Base-by-base conservation (phyloP, 2,797 vertebrate species). In the Halcyon badia region DNA sequence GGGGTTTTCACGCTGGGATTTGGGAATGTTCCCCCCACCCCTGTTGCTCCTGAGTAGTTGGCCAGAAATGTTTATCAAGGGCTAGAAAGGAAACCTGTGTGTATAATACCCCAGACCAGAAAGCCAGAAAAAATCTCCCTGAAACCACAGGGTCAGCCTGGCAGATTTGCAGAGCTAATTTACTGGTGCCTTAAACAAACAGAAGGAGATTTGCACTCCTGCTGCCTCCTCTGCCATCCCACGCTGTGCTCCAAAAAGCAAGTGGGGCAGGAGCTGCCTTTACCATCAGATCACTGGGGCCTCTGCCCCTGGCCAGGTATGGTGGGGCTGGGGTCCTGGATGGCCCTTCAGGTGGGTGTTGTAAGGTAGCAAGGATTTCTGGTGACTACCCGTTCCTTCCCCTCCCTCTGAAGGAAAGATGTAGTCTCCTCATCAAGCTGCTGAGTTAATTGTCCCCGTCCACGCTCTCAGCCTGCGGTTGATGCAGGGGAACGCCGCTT, bases 51-150 rank as follows among this genome's bases (percentile, higher is more conserved):
- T 25, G 78, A 94, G 88, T 37, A 87, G 78, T 2, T 80, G 93
- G 90, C 80, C 86, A 96, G 86, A 46, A 90, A 87, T 95, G 75
- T 95, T 95, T 92, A 87, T 94, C 78, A 75, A 97, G 75, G 94
- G 92, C 84, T 96, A 14, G 64, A 52, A 80, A 96, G 94, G 90
- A 95, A 96, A 95, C 86, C 83, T 58, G 64, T 90, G 90, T 95
- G 71, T 83, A 39, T 70, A 89, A 93, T 71, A 89, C 8, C 75
- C 75, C 65, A 24, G 64, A 51, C 51, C 96, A 95, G 80, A 94
- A 95, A 95, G 89, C 94, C 94, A 92, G 89, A 91, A 96, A 94
- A 94, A 81, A 84, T 85, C 80, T 91, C 31, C 4, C 35, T 5
- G 66, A 93, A 96, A 95, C 94, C 94, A 35, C 96, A 93, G 80